Conservation (phyloP, 2,113 vertebrate genomes). For the Nestor notabilis region DNA sequence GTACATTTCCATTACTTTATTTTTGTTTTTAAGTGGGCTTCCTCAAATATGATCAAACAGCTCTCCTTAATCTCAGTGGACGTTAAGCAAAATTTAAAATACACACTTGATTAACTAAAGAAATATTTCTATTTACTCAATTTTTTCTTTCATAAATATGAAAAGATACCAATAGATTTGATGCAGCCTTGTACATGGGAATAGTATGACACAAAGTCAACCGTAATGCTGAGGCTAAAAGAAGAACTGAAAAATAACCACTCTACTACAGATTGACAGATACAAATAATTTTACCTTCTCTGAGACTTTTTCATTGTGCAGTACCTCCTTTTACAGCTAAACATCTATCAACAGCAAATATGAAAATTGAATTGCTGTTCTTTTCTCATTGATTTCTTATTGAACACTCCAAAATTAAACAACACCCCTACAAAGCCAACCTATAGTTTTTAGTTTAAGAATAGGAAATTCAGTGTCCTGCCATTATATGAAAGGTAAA, state of each 20-base stretch:
- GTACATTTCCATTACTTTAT: neutral
- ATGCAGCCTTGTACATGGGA: neutral
- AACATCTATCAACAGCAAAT: neutral
- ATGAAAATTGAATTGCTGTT: neutral
- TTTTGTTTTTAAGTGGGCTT: neutral
- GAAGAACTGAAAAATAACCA: neutral
- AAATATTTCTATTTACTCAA: neutral
- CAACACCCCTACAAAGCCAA: neutral
- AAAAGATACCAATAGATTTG: neutral
- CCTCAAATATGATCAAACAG: neutral
- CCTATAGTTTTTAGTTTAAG: neutral
- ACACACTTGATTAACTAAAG: neutral
- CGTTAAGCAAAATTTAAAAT: neutral
- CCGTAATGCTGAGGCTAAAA: neutral
- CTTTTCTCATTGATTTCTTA: neutral
- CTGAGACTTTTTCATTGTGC: neutral
- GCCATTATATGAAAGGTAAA: neutral
- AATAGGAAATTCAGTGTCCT: neutral
- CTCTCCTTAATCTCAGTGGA: neutral
- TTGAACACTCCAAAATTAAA: neutral
- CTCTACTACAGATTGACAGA: neutral
- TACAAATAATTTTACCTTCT: neutral
- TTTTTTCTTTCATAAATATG: neutral
- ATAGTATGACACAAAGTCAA: neutral
- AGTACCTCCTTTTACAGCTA: neutral